Conservation (phyloP, 2,888 invertebrate genomes). For the Vannuccia rotundouncinata region DNA sequence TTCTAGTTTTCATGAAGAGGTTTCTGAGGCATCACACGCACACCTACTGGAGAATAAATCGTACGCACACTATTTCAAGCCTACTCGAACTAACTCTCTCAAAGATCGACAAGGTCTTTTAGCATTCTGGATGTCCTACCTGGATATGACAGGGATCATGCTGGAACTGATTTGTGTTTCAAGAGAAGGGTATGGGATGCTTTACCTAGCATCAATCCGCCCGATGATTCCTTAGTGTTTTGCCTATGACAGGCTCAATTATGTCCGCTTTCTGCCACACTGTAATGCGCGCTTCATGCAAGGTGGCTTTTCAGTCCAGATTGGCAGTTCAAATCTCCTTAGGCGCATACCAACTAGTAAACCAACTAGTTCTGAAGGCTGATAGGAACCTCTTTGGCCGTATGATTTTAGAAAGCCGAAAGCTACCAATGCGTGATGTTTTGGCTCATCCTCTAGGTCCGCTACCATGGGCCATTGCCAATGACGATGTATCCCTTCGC, state of each 20-base stretch:
- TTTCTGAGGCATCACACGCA: slow-evolving; percentile 10
- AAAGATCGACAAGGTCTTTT: slow-evolving; percentile 7
- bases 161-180: slow-evolving; percentile 16
- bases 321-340: not conserved
- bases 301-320: not conserved
- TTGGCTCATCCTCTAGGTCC: slow-evolving; percentile 37
- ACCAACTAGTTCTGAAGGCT: slow-evolving; percentile 32
- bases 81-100: slow-evolving; percentile 6
- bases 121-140: slow-evolving; percentile 25
- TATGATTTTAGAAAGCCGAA: slow-evolving; percentile 33
- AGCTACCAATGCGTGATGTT: slow-evolving; percentile 32
- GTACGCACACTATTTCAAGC: not conserved
- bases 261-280: slow-evolving; percentile 27
- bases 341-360: not conserved
- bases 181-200: slow-evolving; percentile 12
- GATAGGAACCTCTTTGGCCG: slow-evolving; percentile 36
- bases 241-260: slow-evolving; percentile 22
- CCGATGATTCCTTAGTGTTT: slow-evolving; percentile 16
- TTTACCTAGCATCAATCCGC: not conserved
- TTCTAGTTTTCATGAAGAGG: slow-evolving; percentile 32
- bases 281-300: not conserved
- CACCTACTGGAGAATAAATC: slow-evolving; percentile 27
- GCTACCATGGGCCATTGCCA: slow-evolving; percentile 29
- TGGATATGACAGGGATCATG: slow-evolving; percentile 23
- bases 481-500: slow-evolving; percentile 38